These are phyloP conservation scores for Cinclus mexicanus DNA, from an alignment of 2,113 vertebrate species.

Conservation along the genomic window DNA sequence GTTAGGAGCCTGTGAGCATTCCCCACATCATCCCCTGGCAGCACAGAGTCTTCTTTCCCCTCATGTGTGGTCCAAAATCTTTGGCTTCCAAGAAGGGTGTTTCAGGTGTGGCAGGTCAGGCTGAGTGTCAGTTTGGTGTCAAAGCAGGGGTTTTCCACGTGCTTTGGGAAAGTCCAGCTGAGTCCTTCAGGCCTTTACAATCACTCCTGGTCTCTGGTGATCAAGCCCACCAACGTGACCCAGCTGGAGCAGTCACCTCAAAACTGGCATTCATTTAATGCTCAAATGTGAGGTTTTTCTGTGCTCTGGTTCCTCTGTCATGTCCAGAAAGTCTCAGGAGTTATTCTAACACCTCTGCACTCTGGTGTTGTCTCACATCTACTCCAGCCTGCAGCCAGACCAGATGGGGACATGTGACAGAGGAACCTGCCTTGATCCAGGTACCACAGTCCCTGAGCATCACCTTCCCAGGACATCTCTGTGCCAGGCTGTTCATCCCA, in stretches of 20 bases:
- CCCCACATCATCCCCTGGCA: background rate
- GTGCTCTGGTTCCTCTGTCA: background rate
- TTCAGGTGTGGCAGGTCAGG: background rate
- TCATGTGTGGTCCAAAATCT: background rate
- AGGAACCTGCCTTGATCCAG: background rate
- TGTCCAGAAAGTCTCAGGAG: background rate
- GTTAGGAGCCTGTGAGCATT: background rate
- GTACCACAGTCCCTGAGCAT: background rate
- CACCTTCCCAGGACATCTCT: background rate
- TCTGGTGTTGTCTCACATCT: background rate
- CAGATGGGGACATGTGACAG: background rate
- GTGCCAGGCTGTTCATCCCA: background rate
- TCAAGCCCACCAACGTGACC: background rate
- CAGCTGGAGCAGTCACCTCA: background rate
- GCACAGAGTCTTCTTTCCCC: too few relatives aligned
- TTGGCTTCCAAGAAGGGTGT: background rate
- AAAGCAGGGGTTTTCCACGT: background rate
- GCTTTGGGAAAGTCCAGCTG: background rate
- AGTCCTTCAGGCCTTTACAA: background rate
- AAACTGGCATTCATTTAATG: background rate
- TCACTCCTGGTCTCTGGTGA: background rate
- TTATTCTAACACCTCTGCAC: background rate
- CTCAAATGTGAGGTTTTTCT: background rate
- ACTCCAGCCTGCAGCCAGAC: background rate
- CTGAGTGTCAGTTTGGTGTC: background rate